Conservation (phyloP, 2,888 invertebrate genomes). For the Chrysolina oricalcia region DNA sequence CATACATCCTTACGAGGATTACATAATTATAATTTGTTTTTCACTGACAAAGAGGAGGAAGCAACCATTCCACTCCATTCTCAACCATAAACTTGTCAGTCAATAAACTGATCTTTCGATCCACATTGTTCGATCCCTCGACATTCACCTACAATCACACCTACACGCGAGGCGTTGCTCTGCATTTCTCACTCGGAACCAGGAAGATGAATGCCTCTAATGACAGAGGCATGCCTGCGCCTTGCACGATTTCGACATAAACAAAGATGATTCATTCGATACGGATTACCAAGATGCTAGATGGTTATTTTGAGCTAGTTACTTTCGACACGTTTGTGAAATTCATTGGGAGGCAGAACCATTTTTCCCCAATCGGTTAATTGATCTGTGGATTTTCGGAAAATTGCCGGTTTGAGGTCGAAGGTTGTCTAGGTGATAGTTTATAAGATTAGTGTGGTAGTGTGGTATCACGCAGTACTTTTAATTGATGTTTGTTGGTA, state of each 20-base stretch:
- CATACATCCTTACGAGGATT: no score
- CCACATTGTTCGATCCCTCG: neutral
- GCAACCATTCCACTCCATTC: neutral
- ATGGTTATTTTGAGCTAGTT: slow-evolving; percentile 29
- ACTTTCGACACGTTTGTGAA: slow-evolving; percentile 29
- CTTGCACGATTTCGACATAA: slow-evolving; percentile 44
- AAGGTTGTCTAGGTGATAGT: neutral
- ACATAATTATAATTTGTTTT: no score
- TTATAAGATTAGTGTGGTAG: neutral
- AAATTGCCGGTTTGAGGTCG: neutral
- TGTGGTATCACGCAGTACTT: neutral
- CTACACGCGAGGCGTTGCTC: slow-evolving; percentile 17
- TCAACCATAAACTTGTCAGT: neutral
- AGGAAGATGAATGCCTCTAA: slow-evolving; percentile 28
- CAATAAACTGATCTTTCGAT: slow-evolving; percentile 1
- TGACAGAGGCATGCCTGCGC: slow-evolving; percentile 38
- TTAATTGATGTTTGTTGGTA: neutral
- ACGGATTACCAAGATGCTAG: slow-evolving; percentile 36
- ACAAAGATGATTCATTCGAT: slow-evolving; percentile 41
- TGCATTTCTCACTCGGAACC: slow-evolving; percentile 9
- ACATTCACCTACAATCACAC: slow-evolving; percentile 13
- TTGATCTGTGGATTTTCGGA: slow-evolving; percentile 18
- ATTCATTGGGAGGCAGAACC: neutral
- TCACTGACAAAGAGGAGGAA: neutral
- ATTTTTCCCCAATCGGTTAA: slow-evolving; percentile 27